Percentiles rank a stretch among this genome's conserved stretches.
phyloP scores from a whole-genome alignment of 2,888 invertebrate species.

The Deroplatys truncata region DNA sequence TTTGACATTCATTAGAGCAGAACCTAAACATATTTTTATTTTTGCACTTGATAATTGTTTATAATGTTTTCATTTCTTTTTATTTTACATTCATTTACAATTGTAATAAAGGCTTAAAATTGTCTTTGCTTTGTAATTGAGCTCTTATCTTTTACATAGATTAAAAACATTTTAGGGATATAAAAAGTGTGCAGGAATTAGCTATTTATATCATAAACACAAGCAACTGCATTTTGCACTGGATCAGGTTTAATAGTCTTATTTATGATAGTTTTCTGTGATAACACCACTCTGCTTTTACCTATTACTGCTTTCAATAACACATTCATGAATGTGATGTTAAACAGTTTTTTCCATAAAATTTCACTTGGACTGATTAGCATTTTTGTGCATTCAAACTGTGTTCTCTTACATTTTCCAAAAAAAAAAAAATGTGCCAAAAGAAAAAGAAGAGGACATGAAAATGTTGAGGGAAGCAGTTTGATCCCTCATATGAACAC shows the following conservation, averaged over 20 bases:
- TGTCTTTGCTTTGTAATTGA: not conserved
- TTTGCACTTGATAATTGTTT: not conserved
- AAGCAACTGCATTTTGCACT: not conserved
- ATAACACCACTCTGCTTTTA: not conserved
- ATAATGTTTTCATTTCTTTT: not conserved
- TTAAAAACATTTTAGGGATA: no score
- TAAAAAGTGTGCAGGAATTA: not conserved
- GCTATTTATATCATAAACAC: no score
- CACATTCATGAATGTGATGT: not conserved
- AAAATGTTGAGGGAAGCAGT: not conserved
- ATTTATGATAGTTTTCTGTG: not conserved
- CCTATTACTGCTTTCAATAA: not conserved
- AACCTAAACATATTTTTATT: not conserved
- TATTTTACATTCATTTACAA: not conserved
- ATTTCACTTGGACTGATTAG: not conserved
- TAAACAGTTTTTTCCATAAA: not conserved
- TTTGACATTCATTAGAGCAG: not conserved
- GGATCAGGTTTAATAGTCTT: not conserved
- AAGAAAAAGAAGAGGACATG: not conserved
- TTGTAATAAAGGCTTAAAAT: not conserved
- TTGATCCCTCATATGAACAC: not conserved
- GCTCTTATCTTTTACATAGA: no score
- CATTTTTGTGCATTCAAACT: not conserved
- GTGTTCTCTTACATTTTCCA: not conserved
- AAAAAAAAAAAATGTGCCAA: not conserved